Percentiles rank a stretch among this genome's conserved stretches.
Evolutionary conservation across 2,113 vertebrate species (phyloP).

Genomic region (Gnathonemus echidnorhynchus): DNA sequence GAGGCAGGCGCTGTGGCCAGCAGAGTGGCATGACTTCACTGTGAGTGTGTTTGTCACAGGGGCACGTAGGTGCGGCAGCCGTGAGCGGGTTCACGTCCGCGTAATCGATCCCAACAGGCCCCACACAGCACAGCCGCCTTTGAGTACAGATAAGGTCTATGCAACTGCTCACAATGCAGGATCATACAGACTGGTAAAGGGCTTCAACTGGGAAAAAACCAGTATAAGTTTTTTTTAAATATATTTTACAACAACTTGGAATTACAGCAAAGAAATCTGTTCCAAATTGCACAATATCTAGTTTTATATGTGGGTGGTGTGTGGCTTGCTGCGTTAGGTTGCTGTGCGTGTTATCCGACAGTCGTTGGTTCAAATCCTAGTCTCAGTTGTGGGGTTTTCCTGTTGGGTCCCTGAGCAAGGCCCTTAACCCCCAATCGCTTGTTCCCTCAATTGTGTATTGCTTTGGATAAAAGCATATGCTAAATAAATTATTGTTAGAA

Average conservation of each 20-base stretch:
- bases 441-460: not conserved
- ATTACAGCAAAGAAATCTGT: not conserved
- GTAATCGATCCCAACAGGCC: not conserved
- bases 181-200: not conserved
- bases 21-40: not conserved
- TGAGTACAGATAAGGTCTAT: not conserved
- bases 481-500: not conserved
- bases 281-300: not conserved
- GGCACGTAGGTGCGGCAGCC: not conserved
- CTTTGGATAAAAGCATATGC: not conserved
- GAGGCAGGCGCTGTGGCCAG: not conserved
- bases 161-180: not conserved
- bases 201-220: not conserved
- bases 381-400: not conserved
- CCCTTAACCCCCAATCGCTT: not conserved
- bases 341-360: not conserved
- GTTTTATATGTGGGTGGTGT: not conserved
- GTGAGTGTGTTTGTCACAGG: not conserved
- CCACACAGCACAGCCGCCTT: not conserved
- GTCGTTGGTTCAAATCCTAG: not conserved
- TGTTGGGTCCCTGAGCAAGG: not conserved
- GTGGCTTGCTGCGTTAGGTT: not conserved
- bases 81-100: not conserved
- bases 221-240: not conserved
- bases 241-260: not conserved